phyloP scores from a whole-genome alignment of 2,113 vertebrate genomes.

The Peucedramus taeniatus region DNA sequence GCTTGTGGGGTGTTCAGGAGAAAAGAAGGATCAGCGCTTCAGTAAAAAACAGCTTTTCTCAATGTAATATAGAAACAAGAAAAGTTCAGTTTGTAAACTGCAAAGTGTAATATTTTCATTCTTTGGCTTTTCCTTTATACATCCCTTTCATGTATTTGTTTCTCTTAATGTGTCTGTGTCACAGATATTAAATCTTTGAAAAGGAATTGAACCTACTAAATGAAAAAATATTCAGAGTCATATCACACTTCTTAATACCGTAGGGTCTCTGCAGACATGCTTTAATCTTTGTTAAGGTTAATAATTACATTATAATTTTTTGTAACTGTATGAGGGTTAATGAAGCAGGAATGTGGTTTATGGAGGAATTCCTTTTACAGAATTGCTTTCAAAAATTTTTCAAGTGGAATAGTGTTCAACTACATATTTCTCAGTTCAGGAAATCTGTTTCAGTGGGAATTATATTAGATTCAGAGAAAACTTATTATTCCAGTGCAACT shows the following conservation, averaged over 20 bases:
- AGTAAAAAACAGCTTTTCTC: neutral
- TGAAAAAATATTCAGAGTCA: neutral
- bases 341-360: neutral
- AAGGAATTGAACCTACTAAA: neutral
- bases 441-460: neutral
- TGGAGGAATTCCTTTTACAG: neutral
- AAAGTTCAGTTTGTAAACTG: neutral
- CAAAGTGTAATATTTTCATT: neutral
- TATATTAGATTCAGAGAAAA: neutral
- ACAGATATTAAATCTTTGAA: neutral
- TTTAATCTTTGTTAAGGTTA: neutral
- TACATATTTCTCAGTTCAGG: neutral
- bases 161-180: neutral
- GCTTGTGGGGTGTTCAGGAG: fast-evolving
- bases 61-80: neutral
- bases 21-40: neutral
- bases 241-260: neutral
- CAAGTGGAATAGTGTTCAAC: neutral
- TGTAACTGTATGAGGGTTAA: neutral
- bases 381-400: neutral
- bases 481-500: neutral
- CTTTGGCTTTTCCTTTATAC: neutral
- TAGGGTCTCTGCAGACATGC: neutral
- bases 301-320: neutral
- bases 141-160: neutral